Base-by-base conservation (phyloP, 2,888 invertebrate genomes). In the Drosophila sordidapex region DNA sequence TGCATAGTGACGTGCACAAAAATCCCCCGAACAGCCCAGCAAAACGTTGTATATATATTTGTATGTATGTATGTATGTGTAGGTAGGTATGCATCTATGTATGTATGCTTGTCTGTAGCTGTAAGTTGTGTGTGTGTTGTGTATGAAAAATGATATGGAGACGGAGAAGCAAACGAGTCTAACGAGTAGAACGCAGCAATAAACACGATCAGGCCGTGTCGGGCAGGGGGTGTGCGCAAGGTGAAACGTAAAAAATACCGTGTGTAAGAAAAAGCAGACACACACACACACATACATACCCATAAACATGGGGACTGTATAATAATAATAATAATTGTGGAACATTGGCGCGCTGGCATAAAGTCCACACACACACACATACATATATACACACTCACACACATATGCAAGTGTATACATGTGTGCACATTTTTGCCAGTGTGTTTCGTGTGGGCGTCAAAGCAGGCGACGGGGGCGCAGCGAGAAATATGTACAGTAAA, bases 271-370 rank as follows among this genome's bases (percentile, higher is more conserved):
- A 68, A 67, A 77, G 71, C 63, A 82, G 61, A 68, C 64, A 48
- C n/a, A 54, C 52, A 61, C 52, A 61, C 52, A 61, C 52, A 61
- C 35, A 40, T 52, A 61, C 64, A 54, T 21, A 43, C 48, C 66
- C 40, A 63, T 52, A 59, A 56, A 53, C 56, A 65, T 21, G 46
- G 43, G 36, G 67, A 68, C 59, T 60, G 67, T 78, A 89, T 88
- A 89, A 81, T 77, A 74, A 77, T 73, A 77, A 77, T 81, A 88
- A 89, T 86, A 89, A 86, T 86, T 88, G 85, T 89, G 75, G 87
- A 86, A 80, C 89, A 83, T 79, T 82, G 74, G 70, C 76, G 80
- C 65, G 65, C 79, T 79, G 72, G 68, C 66, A 76, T 66, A 64
- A 70, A 78, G 66, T 62, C 40, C 64, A 61, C 54, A 70, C 49